phyloP scores from a whole-genome alignment of 2,797 vertebrate species.

The Poeciliopsis paucimaculata region DNA sequence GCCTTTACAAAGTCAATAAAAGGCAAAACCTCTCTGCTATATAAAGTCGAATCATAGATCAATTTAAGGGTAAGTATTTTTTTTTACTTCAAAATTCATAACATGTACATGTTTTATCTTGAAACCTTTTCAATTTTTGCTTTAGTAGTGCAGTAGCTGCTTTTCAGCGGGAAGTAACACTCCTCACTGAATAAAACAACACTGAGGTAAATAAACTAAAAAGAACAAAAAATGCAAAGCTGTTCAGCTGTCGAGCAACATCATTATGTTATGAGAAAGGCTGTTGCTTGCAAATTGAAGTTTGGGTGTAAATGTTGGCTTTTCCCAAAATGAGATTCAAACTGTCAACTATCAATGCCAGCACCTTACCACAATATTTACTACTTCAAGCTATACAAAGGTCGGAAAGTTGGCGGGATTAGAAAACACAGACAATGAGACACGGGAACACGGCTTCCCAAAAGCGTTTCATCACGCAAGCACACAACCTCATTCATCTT shows the following conservation, averaged over 20 bases:
- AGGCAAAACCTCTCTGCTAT: background rate
- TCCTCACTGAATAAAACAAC: constrained; percentile 26
- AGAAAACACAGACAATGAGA: constrained; percentile 56
- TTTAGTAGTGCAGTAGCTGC: background rate
- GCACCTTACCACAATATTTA: constrained; percentile 45
- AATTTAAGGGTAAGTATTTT: background rate
- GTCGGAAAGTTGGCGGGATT: constrained; percentile 55
- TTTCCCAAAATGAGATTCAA: constrained; percentile 20
- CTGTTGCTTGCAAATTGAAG: constrained; percentile 13
- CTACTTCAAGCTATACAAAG: constrained; percentile 32
- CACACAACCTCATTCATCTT: constrained; percentile 67
- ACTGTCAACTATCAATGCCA: constrained; percentile 12
- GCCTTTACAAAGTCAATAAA: background rate
- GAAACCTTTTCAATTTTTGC: background rate
- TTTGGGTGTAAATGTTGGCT: constrained; percentile 6
- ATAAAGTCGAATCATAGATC: background rate
- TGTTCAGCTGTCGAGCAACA: constrained; percentile 9
- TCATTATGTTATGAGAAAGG: constrained; percentile 8
- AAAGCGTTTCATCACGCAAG: constrained; percentile 55
- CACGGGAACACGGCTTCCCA: constrained; percentile 60
- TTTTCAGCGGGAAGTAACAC: background rate
- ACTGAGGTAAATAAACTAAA: background rate
- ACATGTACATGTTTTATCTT: background rate
- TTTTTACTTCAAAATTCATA: background rate
- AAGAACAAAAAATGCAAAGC: background rate